These are phyloP conservation scores for Lasioglossum leucozonium DNA, from an alignment of 2,888 invertebrate species.

Conservation along the genomic window DNA sequence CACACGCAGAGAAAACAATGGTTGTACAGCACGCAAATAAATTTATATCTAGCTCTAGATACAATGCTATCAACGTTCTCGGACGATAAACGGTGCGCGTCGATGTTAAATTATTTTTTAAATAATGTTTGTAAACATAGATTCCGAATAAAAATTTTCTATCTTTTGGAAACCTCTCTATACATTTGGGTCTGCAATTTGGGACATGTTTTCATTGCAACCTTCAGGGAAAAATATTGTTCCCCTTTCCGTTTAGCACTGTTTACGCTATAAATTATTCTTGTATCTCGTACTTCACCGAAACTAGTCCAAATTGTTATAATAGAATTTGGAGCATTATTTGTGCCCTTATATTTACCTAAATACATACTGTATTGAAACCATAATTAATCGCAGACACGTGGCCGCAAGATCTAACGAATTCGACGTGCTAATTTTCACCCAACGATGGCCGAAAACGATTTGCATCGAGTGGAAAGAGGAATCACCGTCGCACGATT, in stretches of 20 bases:
- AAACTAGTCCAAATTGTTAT: background rate
- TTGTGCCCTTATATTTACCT: background rate
- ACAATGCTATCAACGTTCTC: background rate
- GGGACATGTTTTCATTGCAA: too few species aligned
- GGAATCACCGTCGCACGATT: conserved; percentile 86
- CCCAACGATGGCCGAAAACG: conserved; percentile 92
- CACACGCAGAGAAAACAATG: background rate
- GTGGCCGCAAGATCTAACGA: background rate
- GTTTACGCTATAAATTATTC: too few species aligned
- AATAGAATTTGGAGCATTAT: background rate
- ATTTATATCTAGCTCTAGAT: background rate
- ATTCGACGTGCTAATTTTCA: conserved; percentile 92
- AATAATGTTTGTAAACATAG: background rate
- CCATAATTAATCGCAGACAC: background rate
- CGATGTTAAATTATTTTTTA: background rate
- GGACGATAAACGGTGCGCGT: background rate
- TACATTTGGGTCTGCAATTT: background rate
- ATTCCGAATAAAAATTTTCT: background rate
- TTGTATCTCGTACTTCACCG: background rate
- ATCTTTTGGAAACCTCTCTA: background rate
- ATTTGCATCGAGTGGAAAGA: conserved; percentile 90
- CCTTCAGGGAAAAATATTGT: too few species aligned
- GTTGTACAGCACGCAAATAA: background rate
- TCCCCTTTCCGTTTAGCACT: too few species aligned
- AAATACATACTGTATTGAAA: background rate